Percentiles rank a stretch among this genome's conserved stretches.
Evolutionary conservation across 1,140 invertebrate genomes (phyloP).

Genomic region (Olivierus martensii): DNA sequence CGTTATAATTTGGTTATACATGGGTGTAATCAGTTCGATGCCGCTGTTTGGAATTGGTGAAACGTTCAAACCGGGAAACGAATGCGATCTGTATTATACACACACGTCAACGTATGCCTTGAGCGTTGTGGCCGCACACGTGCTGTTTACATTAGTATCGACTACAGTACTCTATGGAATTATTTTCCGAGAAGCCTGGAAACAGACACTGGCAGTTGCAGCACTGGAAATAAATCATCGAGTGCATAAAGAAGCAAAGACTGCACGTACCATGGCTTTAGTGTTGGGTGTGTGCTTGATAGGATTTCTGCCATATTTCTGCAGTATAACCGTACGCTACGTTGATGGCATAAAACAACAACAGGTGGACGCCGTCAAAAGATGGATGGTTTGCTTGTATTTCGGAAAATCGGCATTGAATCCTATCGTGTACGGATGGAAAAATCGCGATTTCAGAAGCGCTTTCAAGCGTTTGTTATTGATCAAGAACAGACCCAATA

Average conservation of each 20-base stretch:
- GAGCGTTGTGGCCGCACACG: constrained; percentile 15
- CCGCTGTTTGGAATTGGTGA: constrained; percentile 15
- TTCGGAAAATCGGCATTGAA: constrained; percentile 23
- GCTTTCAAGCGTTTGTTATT: constrained; percentile 11
- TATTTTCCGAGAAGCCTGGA: constrained; percentile 21
- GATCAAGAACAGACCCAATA: too few relatives aligned
- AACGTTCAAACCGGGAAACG: constrained; percentile 6
- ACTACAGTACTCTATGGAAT: constrained; percentile 16
- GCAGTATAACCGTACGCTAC: constrained; percentile 16
- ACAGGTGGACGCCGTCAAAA: constrained; percentile 7
- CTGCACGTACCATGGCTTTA: constrained; percentile 20
- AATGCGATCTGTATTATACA: constrained; percentile 21
- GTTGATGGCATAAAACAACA: constrained; percentile 12
- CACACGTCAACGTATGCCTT: constrained; percentile 12
- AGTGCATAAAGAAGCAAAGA: constrained; percentile 17
- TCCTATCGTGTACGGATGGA: constrained; percentile 24
- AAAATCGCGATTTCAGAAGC: constrained; percentile 20
- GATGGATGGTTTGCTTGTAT: constrained; percentile 18
- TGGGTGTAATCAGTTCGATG: constrained; percentile 16
- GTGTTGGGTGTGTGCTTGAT: constrained; percentile 20
- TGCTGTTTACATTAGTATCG: constrained; percentile 14
- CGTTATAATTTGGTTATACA: constrained; percentile 15
- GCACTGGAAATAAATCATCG: constrained; percentile 8
- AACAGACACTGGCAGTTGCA: constrained; percentile 17
- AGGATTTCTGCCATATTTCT: constrained; percentile 19